A percentile compares a stretch with the other conserved stretches of the same genome.
Conservation (phyloP, 2,113 vertebrate genomes). For the Gopherus flavomarginatus region DNA sequence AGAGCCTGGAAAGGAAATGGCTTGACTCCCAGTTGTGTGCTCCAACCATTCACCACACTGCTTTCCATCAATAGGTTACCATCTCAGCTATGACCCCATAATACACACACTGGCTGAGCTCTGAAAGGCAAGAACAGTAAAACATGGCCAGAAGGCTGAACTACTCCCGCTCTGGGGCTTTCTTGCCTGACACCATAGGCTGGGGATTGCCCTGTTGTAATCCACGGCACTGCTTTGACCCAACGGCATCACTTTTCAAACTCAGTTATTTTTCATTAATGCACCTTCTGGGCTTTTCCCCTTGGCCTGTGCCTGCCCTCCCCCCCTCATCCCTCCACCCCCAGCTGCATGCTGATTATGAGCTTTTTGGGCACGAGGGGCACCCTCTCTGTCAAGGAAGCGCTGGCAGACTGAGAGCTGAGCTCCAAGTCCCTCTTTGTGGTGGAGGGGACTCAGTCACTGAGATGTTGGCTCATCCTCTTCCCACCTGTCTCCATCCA, state of each 20-base stretch:
- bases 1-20: not conserved
- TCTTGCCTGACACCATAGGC: not conserved
- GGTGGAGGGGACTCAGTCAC: not conserved
- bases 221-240: not conserved
- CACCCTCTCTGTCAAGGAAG: not conserved
- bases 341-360: rapidly evolving
- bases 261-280: not conserved
- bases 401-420: not conserved
- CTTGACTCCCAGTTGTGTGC: rapidly evolving
- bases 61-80: rapidly evolving
- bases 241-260: not conserved
- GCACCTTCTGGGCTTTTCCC: too few species aligned
- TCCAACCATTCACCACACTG: rapidly evolving
- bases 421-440: not conserved
- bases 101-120: not conserved
- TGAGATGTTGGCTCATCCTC: not conserved
- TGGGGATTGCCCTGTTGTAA: rapidly evolving
- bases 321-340: rapidly evolving
- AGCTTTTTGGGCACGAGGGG: not conserved
- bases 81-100: not conserved
- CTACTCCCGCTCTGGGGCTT: rapidly evolving
- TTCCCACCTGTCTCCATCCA: not conserved
- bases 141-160: rapidly evolving
- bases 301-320: not conserved
- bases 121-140: not conserved